A percentile compares a stretch with the other conserved stretches of the same genome.
phyloP scores from a whole-genome alignment of 2,888 invertebrate genomes.

The Sinopyrophorus schimmeli region DNA sequence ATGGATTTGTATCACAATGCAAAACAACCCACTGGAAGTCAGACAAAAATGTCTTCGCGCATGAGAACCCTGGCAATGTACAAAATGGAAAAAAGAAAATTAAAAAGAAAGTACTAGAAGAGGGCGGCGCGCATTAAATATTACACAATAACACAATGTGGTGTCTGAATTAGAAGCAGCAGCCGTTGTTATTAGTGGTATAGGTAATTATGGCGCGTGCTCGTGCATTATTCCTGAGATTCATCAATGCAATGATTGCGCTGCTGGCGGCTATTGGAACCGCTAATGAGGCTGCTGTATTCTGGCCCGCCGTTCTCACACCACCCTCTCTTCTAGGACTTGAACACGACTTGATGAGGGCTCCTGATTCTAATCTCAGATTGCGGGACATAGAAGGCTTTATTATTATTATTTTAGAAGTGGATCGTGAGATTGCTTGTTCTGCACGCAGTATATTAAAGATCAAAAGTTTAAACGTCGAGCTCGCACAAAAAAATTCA shows the following conservation, averaged over 20 bases:
- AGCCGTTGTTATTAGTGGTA: conserved; percentile 30
- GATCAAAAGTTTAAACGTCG: too few species aligned
- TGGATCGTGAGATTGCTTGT: conserved; percentile 17
- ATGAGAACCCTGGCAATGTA: too few species aligned
- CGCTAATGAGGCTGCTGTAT: conserved; percentile 46
- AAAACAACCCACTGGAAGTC: too few species aligned
- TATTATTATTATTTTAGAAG: conserved; percentile 27
- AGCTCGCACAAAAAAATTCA: too few species aligned
- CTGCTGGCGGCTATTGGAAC: conserved; percentile 40
- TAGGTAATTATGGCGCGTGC: conserved; percentile 43
- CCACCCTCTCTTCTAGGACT: conserved; percentile 26
- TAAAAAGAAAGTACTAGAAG: too few species aligned
- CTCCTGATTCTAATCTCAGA: conserved; percentile 32
- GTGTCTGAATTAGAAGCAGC: conserved; percentile 9
- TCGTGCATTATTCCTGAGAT: conserved; percentile 44
- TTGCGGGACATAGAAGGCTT: conserved; percentile 21
- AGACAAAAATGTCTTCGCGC: too few species aligned
- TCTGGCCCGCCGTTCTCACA: conserved; percentile 35
- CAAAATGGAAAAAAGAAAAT: too few species aligned
- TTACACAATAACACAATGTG: conserved; percentile 4
- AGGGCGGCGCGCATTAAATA: too few species aligned
- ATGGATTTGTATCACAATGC: too few species aligned
- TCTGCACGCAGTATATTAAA: conserved; percentile 13
- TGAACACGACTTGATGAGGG: conserved; percentile 27
- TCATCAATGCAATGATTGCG: conserved; percentile 44